Percentiles rank a stretch among this genome's conserved stretches.
These are phyloP conservation scores for Latrodectus elegans DNA, from an alignment of 2,888 invertebrate species.

Conservation along the genomic window DNA sequence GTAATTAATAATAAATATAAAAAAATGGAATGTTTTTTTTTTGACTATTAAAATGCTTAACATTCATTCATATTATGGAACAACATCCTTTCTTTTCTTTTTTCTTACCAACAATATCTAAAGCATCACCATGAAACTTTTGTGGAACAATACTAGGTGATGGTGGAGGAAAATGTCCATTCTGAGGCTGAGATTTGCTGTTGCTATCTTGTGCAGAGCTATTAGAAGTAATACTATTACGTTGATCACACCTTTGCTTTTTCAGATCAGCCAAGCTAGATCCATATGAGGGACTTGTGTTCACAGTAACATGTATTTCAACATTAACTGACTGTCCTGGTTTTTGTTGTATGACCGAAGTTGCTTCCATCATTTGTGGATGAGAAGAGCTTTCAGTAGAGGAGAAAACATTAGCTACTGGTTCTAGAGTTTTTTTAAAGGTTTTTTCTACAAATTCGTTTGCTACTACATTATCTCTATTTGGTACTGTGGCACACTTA, in stretches of 20 bases:
- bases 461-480: conserved; percentile 36
- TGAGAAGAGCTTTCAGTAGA: conserved; percentile 25
- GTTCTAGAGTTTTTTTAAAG: neutral
- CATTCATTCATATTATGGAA: conserved; percentile 47
- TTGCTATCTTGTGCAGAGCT: conserved; percentile 38
- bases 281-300: conserved; percentile 80
- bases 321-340: conserved; percentile 73
- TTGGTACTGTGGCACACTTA: neutral
- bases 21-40: conserved; percentile 24
- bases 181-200: conserved; percentile 42
- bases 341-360: conserved; percentile 48
- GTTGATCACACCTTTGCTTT: conserved; percentile 82
- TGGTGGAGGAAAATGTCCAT: conserved; percentile 63
- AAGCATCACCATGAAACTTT: conserved; percentile 70
- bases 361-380: conserved; percentile 24
- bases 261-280: conserved; percentile 92
- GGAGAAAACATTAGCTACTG: neutral
- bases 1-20: conserved; percentile 6
- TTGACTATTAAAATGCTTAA: neutral
- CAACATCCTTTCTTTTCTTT: conserved; percentile 70
- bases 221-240: conserved; percentile 65
- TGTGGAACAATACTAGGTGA: conserved; percentile 68
- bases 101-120: conserved; percentile 70
- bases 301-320: conserved; percentile 73
- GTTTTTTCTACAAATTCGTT: conserved; percentile 27